Conservation (phyloP, 2,113 vertebrate species). For the Dasyurus viverrinus region DNA sequence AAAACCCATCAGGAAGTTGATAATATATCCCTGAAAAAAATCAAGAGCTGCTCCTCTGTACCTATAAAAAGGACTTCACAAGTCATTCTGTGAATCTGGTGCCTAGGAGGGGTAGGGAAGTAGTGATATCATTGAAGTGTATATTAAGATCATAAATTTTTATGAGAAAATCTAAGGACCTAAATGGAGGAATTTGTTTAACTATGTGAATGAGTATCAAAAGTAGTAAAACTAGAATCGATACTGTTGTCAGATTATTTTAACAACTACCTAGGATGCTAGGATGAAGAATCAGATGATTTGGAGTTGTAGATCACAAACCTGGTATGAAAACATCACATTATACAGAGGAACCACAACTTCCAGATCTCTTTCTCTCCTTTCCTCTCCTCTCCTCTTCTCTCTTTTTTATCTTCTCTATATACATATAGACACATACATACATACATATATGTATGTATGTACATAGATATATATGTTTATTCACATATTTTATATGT, state of each 20-base stretch:
- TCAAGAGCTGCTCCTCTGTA: neutral
- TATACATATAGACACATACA: too few relatives aligned
- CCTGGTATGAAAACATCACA: neutral
- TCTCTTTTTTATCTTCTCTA: too few relatives aligned
- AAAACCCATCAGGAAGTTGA: constrained; percentile 22
- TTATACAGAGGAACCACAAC: neutral
- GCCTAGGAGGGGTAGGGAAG: too few relatives aligned
- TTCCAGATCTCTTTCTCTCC: neutral
- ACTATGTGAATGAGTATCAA: neutral
- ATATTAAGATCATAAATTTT: neutral
- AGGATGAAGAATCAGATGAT: neutral
- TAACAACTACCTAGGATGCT: neutral
- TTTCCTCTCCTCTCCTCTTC: neutral
- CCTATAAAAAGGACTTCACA: neutral
- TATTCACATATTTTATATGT: too few relatives aligned
- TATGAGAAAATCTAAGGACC: neutral
- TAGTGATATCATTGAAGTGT: neutral
- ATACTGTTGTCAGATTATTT: neutral
- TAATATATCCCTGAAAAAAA: constrained; percentile 20
- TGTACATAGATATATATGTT: too few relatives aligned
- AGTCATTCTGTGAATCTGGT: neutral
- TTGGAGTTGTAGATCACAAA: neutral
- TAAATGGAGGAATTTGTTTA: neutral
- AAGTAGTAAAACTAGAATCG: neutral
- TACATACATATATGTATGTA: too few relatives aligned